Evolutionary conservation across 2,888 invertebrate species (phyloP).

Genomic region (Tricholauxania praeusta): DNA sequence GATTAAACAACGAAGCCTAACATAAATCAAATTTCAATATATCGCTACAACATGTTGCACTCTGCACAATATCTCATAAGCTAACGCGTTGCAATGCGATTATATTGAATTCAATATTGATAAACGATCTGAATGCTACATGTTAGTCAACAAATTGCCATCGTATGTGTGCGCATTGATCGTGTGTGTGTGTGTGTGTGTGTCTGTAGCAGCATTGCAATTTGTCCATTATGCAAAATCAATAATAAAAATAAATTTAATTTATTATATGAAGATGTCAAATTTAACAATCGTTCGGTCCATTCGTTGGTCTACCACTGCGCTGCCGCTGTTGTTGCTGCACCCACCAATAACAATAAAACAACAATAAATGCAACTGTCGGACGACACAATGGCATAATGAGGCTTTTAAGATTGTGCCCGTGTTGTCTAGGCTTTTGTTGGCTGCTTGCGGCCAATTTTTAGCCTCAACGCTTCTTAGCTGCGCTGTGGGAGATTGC

Average conservation of each 20-base stretch:
- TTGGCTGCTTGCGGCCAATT: constrained; percentile 10
- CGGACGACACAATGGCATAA: constrained; percentile 10
- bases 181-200: not conserved
- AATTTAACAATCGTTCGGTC: constrained; percentile 35
- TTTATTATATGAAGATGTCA: constrained; percentile 63
- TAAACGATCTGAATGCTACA: not conserved
- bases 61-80: constrained; percentile 4
- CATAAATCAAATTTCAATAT: not conserved
- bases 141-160: not conserved
- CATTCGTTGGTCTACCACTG: constrained; percentile 50
- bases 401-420: constrained; percentile 15
- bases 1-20: too few species aligned
- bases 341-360: not conserved
- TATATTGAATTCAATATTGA: not conserved
- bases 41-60: not conserved
- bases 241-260: constrained; percentile 59
- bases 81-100: constrained; percentile 6
- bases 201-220: not conserved
- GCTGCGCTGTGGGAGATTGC: constrained; percentile 31
- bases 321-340: constrained; percentile 45
- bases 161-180: not conserved
- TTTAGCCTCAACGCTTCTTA: constrained; percentile 9
- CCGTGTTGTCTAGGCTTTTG: not conserved
- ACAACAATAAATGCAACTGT: not conserved
- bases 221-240: constrained; percentile 19